Percentiles rank a stretch among this genome's conserved stretches.
These are phyloP conservation scores for Coranthus polyacanthus DNA, from an alignment of 2,797 vertebrate genomes.

Conservation along the genomic window DNA sequence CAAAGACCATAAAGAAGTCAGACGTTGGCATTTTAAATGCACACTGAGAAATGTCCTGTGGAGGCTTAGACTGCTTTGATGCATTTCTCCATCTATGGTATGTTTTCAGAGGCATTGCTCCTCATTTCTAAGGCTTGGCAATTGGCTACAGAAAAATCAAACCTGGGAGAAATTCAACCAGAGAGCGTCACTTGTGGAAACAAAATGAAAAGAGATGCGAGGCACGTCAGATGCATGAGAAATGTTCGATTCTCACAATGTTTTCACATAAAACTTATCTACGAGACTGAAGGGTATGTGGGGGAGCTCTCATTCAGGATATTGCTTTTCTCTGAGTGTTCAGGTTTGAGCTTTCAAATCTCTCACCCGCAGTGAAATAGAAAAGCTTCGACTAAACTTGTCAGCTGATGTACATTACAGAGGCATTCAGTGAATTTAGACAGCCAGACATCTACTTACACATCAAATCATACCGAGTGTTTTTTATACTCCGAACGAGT, in stretches of 20 bases:
- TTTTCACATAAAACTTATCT: constrained; percentile 39
- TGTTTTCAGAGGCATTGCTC: background rate
- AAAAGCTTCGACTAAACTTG: constrained; percentile 31
- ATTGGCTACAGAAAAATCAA: constrained; percentile 7
- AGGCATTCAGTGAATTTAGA: constrained; percentile 4
- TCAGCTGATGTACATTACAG: constrained; percentile 25
- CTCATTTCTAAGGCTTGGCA: background rate
- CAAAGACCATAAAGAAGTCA: background rate
- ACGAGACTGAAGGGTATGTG: constrained; percentile 11
- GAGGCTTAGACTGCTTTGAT: background rate
- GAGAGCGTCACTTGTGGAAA: background rate
- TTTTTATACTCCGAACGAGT: constrained; percentile 8
- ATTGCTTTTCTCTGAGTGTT: constrained; percentile 46
- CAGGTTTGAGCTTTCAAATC: constrained; percentile 20
- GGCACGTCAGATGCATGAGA: background rate
- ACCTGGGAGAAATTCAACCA: background rate
- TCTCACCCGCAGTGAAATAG: constrained; percentile 29
- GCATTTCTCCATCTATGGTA: background rate
- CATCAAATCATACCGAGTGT: constrained; percentile 13
- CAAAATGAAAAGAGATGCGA: constrained; percentile 10
- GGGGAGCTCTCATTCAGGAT: constrained; percentile 36
- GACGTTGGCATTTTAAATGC: background rate
- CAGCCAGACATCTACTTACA: constrained; percentile 10
- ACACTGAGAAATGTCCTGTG: background rate
- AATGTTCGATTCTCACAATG: constrained; percentile 3